phyloP scores from a whole-genome alignment of 2,888 invertebrate species.

The Drosophila fulvimacula region DNA sequence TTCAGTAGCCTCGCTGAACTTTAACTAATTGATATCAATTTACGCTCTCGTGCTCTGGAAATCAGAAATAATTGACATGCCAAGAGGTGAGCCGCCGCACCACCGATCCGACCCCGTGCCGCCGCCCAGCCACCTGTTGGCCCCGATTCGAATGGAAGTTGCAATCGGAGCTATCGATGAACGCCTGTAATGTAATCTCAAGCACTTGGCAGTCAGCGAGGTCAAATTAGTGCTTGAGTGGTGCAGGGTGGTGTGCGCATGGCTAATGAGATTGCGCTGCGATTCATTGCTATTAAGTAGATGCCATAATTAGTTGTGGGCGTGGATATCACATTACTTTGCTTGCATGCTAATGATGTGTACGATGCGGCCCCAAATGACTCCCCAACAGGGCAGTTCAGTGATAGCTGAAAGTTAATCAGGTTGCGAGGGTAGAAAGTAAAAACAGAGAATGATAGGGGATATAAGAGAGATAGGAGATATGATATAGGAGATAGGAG shows the following conservation, averaged over 20 bases:
- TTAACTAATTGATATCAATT: constrained; percentile 8
- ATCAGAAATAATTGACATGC: constrained; percentile 10
- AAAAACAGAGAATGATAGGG: background rate
- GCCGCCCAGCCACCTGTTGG: constrained; percentile 14
- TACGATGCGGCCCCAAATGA: background rate
- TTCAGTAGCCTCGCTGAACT: background rate
- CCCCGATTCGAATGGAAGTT: background rate
- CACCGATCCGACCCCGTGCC: background rate
- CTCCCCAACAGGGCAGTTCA: background rate
- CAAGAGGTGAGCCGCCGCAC: background rate
- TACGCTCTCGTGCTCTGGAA: background rate
- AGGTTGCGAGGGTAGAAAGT: background rate
- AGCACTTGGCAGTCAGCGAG: constrained; percentile 12
- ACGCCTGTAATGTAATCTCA: constrained; percentile 33
- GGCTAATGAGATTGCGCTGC: constrained; percentile 14
- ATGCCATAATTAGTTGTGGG: constrained; percentile 56
- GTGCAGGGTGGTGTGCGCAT: background rate
- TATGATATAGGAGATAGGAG: background rate
- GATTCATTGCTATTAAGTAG: constrained; percentile 33
- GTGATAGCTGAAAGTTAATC: background rate
- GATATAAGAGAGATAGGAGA: background rate
- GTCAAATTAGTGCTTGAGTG: background rate
- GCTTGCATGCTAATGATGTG: constrained; percentile 21
- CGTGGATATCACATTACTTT: constrained; percentile 45
- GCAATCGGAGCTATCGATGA: constrained; percentile 15